Base-by-base conservation (phyloP, 2,113 vertebrate genomes). In the Entomyzon cyanotis region DNA sequence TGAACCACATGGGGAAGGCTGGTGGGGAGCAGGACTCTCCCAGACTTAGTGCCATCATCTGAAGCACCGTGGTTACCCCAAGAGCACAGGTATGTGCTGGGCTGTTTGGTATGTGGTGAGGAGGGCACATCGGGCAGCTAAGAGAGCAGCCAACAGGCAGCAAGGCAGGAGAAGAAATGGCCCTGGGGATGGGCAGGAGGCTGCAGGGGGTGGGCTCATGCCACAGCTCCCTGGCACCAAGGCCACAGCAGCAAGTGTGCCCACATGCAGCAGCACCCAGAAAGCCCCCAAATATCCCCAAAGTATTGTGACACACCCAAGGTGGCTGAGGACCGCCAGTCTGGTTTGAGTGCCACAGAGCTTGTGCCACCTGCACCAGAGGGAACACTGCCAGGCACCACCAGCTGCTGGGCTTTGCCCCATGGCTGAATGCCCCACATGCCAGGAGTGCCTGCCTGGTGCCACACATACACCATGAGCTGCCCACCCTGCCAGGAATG, bases 391-490 rank as follows among this genome's bases (percentile, higher is more conserved):
- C 23, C 76, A 63, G 75, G 47, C 28, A 53, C 42, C 13, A 37
- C 12, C 80, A 39, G 35, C 47, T 50, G 35, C 62, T 3, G 9
- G 46, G 47, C 71, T 80, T 63, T 78, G 22, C 39, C 50, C 62
- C 64, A 7, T 2, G 23, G 74, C 41, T 78, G 25, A 21, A 24
- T 8, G 31, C 13, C 63, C 30, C n/a, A 9, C 22, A 2, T 0
- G 4, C 42, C 10, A 2, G 56, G 47, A 79, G 42, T 4, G 2
- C 56, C 75, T 1, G 1, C 35, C 50, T 30, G 9, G 33, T 56
- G 35, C 41, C 3, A 4, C 69, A 53, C 2, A 1, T 11, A 39
- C 9, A 2, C 8, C 0, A 3, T 0, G 3, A 0, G 1, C 39
- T 27, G 39, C 39, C 39, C 11, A 16, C 41, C 33, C 44, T 44